phyloP scores from a whole-genome alignment of 2,113 vertebrate genomes.

The Axis porcinus region DNA sequence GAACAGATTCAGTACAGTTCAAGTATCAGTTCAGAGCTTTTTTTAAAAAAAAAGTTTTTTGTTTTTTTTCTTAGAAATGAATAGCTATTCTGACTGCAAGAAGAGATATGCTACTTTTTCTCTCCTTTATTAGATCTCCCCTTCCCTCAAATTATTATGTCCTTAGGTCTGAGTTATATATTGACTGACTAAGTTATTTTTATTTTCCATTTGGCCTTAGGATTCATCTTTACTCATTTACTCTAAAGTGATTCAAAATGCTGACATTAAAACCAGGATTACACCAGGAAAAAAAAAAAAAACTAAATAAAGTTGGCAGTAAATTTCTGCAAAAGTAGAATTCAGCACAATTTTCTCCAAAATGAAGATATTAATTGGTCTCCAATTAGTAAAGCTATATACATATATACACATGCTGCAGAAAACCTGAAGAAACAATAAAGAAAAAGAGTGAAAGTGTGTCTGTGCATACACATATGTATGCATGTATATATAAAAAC shows the following conservation, averaged over 20 bases:
- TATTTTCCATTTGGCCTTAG: conserved; percentile 8
- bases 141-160: background rate
- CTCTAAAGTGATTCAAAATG: conserved; percentile 18
- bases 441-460: background rate
- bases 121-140: background rate
- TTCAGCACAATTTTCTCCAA: background rate
- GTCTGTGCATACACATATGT: background rate
- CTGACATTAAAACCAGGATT: conserved; percentile 16
- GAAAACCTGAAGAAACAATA: background rate
- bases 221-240: background rate
- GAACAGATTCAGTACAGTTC: background rate
- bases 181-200: background rate
- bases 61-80: background rate
- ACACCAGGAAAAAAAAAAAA: background rate
- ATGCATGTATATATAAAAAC: background rate
- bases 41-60: background rate
- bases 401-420: background rate
- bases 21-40: background rate
- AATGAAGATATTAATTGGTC: background rate
- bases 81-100: background rate
- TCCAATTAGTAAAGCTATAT: background rate
- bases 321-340: conserved; percentile 26
- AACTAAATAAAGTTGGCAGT: background rate
- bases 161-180: background rate
- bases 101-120: background rate